Evolutionary conservation across 2,888 invertebrate genomes (phyloP), one percentile per base, ranked within the genome.

Genomic region (Andricus curvator): DNA sequence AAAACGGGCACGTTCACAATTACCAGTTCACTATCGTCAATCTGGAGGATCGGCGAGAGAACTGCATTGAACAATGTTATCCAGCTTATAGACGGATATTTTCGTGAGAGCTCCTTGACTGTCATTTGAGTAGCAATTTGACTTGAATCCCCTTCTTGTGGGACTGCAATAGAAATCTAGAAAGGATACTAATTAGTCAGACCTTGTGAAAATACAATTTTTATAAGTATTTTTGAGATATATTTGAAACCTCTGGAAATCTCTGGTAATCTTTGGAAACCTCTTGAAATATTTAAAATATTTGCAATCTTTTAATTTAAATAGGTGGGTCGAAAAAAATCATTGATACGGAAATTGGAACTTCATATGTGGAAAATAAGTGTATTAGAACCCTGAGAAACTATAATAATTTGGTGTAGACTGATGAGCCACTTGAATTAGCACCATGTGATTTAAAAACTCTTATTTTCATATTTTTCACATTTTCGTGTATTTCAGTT

Each of bases 81-180:
- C 98, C 98, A 98, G 3, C 96, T 96, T 78, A 97, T 95, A 88
- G 95, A 95, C 0, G 96, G 95, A 93, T 96, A 98, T 86, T 95
- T 95, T 66, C 93, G 89, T 89, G 97, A 95, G 64, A 99, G 93
- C 87, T 98, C 95, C 1, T 93, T 92, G n/a, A 99, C 93, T 0
- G 96, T 96, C 95, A 97, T 97, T 9, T 97, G 97, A 89, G 97
- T 96, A 11, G 97, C 97, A 91, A 4, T 44, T 44, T 99, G n/a
- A n/a, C 3, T 56, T n/a, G 9, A 2, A n/a, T 56, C 9, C 2
- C 44, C 15, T 44, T 44, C 44, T 15, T 15, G 15, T 44, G 15
- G 15, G 15, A 2, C 56, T n/a, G 56, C n/a, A 9, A 56, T 20
- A n/a, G 56, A 90, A 65, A 90, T 89, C 90, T 91, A 65, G 51